Evolutionary conservation across 2,113 vertebrate species (phyloP).

Genomic region (Zosterops borbonicus): DNA sequence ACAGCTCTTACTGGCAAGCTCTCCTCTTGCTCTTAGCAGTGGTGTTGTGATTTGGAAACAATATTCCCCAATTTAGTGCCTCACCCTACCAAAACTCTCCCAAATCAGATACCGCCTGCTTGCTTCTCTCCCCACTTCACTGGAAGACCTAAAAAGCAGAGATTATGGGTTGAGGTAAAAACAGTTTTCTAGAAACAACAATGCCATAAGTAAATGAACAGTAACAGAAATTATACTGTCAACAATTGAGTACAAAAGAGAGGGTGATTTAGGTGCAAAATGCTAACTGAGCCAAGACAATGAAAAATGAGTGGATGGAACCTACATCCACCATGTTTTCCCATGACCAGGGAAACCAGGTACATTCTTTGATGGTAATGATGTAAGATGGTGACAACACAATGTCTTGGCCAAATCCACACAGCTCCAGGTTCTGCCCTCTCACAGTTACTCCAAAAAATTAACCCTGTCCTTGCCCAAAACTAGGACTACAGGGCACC

Average conservation of each 20-base stretch:
- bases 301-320: not conserved
- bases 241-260: not conserved
- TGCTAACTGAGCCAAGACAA: not conserved
- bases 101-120: not conserved
- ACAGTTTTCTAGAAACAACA: not conserved
- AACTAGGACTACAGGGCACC: fast-evolving
- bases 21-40: not conserved
- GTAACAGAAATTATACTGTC: not conserved
- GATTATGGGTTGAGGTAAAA: not conserved
- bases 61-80: not conserved
- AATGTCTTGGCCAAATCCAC: not conserved
- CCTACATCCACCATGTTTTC: not conserved
- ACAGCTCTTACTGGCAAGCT: not conserved
- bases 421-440: not conserved
- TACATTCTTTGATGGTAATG: not conserved
- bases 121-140: not conserved
- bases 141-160: not conserved
- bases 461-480: fast-evolving
- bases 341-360: not conserved
- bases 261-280: not conserved
- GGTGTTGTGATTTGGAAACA: not conserved
- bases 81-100: not conserved
- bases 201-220: not conserved
- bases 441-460: not conserved
- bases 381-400: not conserved